Percentiles rank a stretch among this genome's conserved stretches.
Evolutionary conservation across 2,113 vertebrate genomes (phyloP).

Genomic region (Megaptera novaeangliae): DNA sequence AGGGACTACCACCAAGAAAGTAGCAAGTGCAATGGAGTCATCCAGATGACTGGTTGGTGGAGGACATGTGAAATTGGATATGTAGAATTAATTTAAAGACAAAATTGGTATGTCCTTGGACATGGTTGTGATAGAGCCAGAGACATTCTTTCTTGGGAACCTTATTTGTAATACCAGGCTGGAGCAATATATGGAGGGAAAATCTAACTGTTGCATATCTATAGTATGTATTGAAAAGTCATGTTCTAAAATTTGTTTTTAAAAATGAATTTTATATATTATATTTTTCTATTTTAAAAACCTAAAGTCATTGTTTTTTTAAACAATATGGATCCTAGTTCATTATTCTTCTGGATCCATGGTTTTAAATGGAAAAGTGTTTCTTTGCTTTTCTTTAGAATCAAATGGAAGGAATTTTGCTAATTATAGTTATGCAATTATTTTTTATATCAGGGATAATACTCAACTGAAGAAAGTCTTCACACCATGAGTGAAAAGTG

Average conservation of each 20-base stretch:
- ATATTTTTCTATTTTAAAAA: conserved; percentile 25
- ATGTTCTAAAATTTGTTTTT: background rate
- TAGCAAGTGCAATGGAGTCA: background rate
- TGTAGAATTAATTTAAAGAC: background rate
- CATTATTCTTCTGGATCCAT: background rate
- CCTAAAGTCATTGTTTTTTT: background rate
- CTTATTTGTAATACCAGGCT: background rate
- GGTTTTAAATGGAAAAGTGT: background rate
- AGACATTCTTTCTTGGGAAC: background rate
- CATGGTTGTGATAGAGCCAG: background rate
- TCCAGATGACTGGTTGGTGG: background rate
- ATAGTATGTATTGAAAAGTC: background rate
- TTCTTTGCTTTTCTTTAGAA: conserved; percentile 15
- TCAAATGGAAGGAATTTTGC: conserved; percentile 12
- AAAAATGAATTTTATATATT: background rate
- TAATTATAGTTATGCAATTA: conserved; percentile 1
- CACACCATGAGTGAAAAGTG: background rate
- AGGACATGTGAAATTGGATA: background rate
- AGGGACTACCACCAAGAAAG: background rate
- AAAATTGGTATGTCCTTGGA: background rate
- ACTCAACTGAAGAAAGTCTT: background rate
- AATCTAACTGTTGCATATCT: background rate
- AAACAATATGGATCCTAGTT: background rate
- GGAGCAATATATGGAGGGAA: background rate
- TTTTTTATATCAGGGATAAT: conserved; percentile 21